phyloP scores from a whole-genome alignment of 2,888 invertebrate species.

The Drosophila diplacantha region DNA sequence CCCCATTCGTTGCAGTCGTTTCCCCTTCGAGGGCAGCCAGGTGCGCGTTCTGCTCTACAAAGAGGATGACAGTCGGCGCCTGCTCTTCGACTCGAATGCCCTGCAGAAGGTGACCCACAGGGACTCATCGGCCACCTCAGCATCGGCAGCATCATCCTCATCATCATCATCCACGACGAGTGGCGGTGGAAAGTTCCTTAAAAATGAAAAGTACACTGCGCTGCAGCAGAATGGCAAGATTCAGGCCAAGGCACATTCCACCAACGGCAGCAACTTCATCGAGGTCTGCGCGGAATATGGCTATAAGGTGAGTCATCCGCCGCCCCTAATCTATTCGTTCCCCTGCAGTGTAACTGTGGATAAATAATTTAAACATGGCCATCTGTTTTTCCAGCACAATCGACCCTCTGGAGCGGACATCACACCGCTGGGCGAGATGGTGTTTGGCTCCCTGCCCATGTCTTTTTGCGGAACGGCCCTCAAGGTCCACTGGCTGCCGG shows the following conservation, averaged over 20 bases:
- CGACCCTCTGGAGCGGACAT: conserved; percentile 83
- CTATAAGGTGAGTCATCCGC: conserved; percentile 80
- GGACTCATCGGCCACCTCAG: conserved; percentile 43
- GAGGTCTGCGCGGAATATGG: conserved; percentile 83
- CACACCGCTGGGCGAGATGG: conserved; percentile 90
- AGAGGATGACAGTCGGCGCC: conserved; percentile 89
- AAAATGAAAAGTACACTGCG: conserved; percentile 54
- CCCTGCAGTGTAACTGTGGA: neutral
- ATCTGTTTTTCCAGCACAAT: conserved; percentile 79
- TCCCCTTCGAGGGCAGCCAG: conserved; percentile 84
- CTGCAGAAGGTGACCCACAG: conserved; percentile 81
- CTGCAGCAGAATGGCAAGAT: conserved; percentile 58
- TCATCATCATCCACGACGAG: conserved; percentile 15
- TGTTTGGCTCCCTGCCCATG: conserved; percentile 94
- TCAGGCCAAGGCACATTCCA: conserved; percentile 71
- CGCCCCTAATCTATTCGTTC: neutral
- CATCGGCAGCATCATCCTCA: conserved; percentile 10
- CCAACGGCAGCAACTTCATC: conserved; percentile 77
- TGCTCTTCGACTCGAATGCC: conserved; percentile 90
- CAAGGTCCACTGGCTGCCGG: conserved; percentile 82
- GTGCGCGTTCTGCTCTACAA: conserved; percentile 89
- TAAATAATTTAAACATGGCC: neutral
- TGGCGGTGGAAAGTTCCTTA: conserved; percentile 57
- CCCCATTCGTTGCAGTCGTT: conserved; percentile 72
- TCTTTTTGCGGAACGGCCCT: conserved; percentile 91